These are phyloP conservation scores for Panulirus ornatus DNA, from an alignment of 1,140 invertebrate species.

Conservation along the genomic window DNA sequence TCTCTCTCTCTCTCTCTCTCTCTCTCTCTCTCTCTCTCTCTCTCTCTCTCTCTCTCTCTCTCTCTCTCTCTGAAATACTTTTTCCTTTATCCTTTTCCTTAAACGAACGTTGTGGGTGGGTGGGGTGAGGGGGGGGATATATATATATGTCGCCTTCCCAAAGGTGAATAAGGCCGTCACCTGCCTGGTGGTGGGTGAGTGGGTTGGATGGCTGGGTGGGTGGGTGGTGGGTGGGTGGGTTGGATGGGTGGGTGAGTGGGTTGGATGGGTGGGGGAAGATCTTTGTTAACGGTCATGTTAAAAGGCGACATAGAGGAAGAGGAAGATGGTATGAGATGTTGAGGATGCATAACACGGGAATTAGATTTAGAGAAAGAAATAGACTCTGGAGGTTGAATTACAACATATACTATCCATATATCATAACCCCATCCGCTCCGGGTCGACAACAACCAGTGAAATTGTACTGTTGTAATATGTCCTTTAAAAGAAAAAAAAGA, in stretches of 20 bases:
- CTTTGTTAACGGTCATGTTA: background rate
- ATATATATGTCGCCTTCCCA: background rate
- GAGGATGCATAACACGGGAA: too few relatives aligned
- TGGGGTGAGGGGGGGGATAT: background rate
- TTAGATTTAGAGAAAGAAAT: too few relatives aligned
- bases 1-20: conserved; percentile 18
- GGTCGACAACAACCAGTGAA: too few relatives aligned
- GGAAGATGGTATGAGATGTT: too few relatives aligned
- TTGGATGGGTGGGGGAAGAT: background rate
- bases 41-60: conserved; percentile 24
- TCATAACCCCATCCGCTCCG: too few relatives aligned
- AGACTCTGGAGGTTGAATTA: too few relatives aligned
- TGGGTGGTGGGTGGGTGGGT: too few relatives aligned
- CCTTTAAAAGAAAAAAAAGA: too few relatives aligned
- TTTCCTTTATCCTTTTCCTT: background rate
- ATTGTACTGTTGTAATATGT: too few relatives aligned
- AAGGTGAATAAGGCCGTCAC: background rate
- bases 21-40: conserved; percentile 32
- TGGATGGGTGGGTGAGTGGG: too few relatives aligned
- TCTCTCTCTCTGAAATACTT: conserved; percentile 19
- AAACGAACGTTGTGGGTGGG: background rate
- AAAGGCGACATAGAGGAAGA: background rate
- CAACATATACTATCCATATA: too few relatives aligned
- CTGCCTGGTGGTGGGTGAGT: background rate
- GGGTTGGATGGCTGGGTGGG: too few relatives aligned